Conservation (phyloP, 2,888 invertebrate species). For the Congeria kusceri region DNA sequence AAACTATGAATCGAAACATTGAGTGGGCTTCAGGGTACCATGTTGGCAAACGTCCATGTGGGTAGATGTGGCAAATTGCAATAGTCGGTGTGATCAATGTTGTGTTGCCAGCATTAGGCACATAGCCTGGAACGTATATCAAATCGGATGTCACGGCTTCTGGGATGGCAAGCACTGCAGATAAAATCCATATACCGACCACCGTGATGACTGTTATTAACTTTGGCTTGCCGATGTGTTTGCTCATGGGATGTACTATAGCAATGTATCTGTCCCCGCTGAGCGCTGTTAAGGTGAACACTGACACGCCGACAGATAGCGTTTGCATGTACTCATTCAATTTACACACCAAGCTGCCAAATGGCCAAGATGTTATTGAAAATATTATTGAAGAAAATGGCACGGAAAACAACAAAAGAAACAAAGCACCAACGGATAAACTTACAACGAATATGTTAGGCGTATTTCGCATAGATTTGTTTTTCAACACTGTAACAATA, state of each 20-base stretch:
- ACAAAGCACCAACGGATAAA: constrained; percentile 93
- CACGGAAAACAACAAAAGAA: constrained; percentile 92
- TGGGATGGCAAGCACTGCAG: constrained; percentile 91
- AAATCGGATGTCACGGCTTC: constrained; percentile 88
- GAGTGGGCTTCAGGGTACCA: constrained; percentile 69
- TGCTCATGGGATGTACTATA: constrained; percentile 94
- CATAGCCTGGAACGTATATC: constrained; percentile 1
- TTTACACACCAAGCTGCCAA: constrained; percentile 91
- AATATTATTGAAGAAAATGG: constrained; percentile 94
- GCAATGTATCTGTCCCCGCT: constrained; percentile 96
- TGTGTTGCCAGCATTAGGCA: not conserved
- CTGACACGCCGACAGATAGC: constrained; percentile 95
- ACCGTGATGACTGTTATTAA: constrained; percentile 89
- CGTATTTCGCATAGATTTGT: constrained; percentile 93
- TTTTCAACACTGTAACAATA: constrained; percentile 91
- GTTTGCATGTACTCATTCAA: constrained; percentile 94
- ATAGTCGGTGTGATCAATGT: not conserved
- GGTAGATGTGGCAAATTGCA: not conserved
- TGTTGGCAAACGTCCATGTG: constrained; percentile 1
- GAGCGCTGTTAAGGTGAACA: constrained; percentile 95
- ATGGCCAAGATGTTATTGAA: constrained; percentile 95
- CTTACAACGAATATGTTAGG: constrained; percentile 94
- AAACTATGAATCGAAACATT: constrained; percentile 88
- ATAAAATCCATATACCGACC: constrained; percentile 88
- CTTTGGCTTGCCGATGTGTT: constrained; percentile 89